Conservation (phyloP, 2,888 invertebrate genomes). For the Drosophila mayaguana region DNA sequence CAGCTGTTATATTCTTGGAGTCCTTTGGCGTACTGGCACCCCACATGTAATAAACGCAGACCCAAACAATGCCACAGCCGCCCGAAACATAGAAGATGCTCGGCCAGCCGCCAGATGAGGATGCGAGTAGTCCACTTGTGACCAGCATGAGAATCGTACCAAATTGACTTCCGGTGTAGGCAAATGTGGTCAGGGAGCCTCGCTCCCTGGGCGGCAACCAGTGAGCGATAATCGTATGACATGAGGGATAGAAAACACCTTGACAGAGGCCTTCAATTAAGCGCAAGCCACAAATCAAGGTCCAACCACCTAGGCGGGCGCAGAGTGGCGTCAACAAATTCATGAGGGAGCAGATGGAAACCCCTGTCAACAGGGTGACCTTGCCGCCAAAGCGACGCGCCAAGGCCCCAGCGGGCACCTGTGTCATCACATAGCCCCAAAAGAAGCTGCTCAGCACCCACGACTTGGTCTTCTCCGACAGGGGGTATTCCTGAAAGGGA, state of each 20-base stretch:
- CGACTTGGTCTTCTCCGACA: conserved; percentile 87
- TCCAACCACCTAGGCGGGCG: conserved; percentile 88
- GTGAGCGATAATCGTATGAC: conserved; percentile 89
- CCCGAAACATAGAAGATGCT: conserved; percentile 92
- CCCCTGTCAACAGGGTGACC: conserved; percentile 87
- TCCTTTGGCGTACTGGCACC: conserved; percentile 88
- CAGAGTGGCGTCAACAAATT: conserved; percentile 89
- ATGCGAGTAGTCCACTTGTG: conserved; percentile 91
- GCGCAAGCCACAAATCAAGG: conserved; percentile 87
- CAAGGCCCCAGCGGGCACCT: conserved; percentile 89
- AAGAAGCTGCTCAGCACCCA: conserved; percentile 89
- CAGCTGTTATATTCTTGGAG: conserved; percentile 87
- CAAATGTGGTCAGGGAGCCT: conserved; percentile 88
- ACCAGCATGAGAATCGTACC: conserved; percentile 92
- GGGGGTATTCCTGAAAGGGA: conserved; percentile 86
- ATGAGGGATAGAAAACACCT: conserved; percentile 89
- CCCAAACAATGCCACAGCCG: conserved; percentile 88
- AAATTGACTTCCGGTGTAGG: conserved; percentile 90
- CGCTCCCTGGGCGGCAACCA: conserved; percentile 90
- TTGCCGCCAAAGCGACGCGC: conserved; percentile 91
- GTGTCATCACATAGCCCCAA: conserved; percentile 88
- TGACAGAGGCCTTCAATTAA: conserved; percentile 89
- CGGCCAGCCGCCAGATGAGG: conserved; percentile 90
- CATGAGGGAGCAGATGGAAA: conserved; percentile 88
- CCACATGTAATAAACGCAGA: conserved; percentile 89